Conservation (phyloP, 1,140 invertebrate genomes). For the Samia ricini region DNA sequence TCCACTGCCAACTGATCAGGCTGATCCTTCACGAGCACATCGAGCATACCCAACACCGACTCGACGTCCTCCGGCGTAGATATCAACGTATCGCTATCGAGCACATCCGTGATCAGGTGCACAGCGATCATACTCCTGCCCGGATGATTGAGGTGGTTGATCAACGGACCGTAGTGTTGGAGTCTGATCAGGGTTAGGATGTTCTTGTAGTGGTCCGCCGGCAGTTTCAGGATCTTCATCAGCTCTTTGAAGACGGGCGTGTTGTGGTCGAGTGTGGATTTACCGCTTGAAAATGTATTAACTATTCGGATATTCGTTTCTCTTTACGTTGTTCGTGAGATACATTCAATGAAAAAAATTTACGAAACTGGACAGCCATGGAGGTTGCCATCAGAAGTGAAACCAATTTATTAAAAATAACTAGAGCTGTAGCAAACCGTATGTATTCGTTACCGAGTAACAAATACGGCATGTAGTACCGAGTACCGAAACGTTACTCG, state of each 20-base stretch:
- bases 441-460: too few species aligned
- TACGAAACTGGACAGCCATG: too few species aligned
- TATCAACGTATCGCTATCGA: slow-evolving; percentile 88
- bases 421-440: too few species aligned
- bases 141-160: slow-evolving; percentile 93
- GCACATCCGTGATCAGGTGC: slow-evolving; percentile 91
- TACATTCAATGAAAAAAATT: too few species aligned
- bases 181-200: slow-evolving; percentile 91
- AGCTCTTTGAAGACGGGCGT: slow-evolving; percentile 94
- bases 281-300: slow-evolving; percentile 52
- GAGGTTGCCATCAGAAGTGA: too few species aligned
- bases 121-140: slow-evolving; percentile 92
- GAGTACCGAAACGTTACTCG: too few species aligned
- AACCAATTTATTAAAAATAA: too few species aligned
- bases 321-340: too few species aligned
- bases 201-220: slow-evolving; percentile 96
- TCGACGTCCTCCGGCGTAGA: slow-evolving; percentile 90
- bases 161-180: slow-evolving; percentile 90
- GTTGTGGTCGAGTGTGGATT: slow-evolving; percentile 83
- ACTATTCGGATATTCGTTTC: background rate
- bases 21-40: slow-evolving; percentile 93
- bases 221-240: slow-evolving; percentile 94
- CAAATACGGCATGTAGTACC: too few species aligned
- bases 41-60: slow-evolving; percentile 87
- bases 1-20: slow-evolving; percentile 83